Conservation (phyloP, 2,797 vertebrate genomes). For the Danionella dracula region DNA sequence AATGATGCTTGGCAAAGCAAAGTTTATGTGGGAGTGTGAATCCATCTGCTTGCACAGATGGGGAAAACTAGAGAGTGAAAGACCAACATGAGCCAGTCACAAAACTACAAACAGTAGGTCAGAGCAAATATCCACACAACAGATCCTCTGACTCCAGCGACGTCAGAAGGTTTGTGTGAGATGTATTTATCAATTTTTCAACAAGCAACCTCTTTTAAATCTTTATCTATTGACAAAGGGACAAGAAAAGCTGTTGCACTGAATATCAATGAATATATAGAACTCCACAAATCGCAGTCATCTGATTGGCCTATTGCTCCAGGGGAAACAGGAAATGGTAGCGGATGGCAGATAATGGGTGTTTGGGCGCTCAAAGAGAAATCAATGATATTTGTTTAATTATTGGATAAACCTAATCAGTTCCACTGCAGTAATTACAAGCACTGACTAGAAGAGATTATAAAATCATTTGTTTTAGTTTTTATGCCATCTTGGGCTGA, state of each 20-base stretch:
- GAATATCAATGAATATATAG: slow-evolving; percentile 65
- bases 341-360: slow-evolving; percentile 34
- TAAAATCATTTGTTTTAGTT: slow-evolving; percentile 63
- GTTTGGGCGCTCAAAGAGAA: slow-evolving; percentile 52
- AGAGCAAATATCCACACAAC: slow-evolving; percentile 19
- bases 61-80: slow-evolving; percentile 37
- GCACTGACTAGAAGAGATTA: slow-evolving; percentile 65
- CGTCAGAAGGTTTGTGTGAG: background rate
- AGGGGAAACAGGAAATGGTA: slow-evolving; percentile 64
- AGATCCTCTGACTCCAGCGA: background rate
- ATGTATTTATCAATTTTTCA: background rate
- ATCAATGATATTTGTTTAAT: slow-evolving; percentile 81
- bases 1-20: slow-evolving; percentile 32
- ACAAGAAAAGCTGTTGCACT: slow-evolving; percentile 55
- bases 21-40: slow-evolving; percentile 39
- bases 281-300: slow-evolving; percentile 71
- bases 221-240: slow-evolving; percentile 58
- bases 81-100: slow-evolving; percentile 21
- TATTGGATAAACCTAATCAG: slow-evolving; percentile 76
- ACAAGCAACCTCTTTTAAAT: slow-evolving; percentile 47
- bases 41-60: slow-evolving; percentile 53
- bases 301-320: slow-evolving; percentile 72
- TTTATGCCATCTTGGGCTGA: slow-evolving; percentile 44
- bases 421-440: slow-evolving; percentile 66
- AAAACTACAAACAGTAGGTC: slow-evolving; percentile 25